Conservation (phyloP, 2,113 vertebrate species). For the Pycnonotus jocosus region DNA sequence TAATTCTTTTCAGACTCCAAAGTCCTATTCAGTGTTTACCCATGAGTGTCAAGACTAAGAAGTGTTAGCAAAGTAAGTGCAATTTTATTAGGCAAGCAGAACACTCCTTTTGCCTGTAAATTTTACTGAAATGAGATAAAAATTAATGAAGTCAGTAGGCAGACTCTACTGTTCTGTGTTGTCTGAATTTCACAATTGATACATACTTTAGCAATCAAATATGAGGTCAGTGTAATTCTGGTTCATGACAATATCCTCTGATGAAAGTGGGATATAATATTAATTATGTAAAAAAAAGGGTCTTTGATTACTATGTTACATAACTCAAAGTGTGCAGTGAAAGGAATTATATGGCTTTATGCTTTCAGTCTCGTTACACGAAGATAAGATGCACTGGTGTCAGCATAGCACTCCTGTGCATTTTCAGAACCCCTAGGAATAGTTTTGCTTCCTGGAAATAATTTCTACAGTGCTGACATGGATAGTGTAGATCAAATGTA, state of each 20-base stretch:
- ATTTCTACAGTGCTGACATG: not conserved
- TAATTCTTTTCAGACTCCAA: not conserved
- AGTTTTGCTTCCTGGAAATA: not conserved
- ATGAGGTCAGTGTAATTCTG: not conserved
- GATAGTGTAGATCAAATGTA: not conserved
- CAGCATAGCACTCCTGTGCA: not conserved
- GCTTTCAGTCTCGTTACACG: not conserved
- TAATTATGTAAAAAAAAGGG: not conserved
- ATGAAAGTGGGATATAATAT: not conserved
- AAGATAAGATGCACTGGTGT: not conserved
- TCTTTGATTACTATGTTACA: not conserved
- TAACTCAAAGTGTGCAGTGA: not conserved
- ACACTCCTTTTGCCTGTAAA: conserved; percentile 3
- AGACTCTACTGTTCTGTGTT: not conserved
- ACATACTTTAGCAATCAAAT: not conserved
- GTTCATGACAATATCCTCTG: not conserved
- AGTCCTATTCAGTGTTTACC: not conserved
- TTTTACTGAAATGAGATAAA: conserved; percentile 30
- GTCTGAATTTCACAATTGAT: not conserved
- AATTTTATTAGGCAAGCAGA: conserved; percentile 31
- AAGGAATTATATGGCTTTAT: not conserved
- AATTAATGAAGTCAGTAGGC: not conserved
- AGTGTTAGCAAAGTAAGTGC: not conserved
- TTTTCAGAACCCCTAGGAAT: not conserved
- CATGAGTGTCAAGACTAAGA: not conserved